A percentile compares a stretch with the other conserved stretches of the same genome.
Conservation (phyloP, 2,113 vertebrate species). For the Isichthys henryi region DNA sequence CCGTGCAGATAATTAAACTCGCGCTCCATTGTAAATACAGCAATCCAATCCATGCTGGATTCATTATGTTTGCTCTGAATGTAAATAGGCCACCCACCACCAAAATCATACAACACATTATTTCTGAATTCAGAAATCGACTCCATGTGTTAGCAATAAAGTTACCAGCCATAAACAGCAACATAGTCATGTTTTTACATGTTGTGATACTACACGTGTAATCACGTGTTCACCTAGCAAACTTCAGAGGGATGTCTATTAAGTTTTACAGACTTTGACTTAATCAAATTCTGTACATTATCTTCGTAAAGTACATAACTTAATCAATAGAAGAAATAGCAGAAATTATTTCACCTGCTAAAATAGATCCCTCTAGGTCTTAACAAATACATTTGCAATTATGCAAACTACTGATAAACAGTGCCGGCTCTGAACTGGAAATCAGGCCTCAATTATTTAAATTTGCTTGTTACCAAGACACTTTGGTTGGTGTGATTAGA, state of each 20-base stretch:
- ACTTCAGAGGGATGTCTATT: background rate
- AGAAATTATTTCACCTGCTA: background rate
- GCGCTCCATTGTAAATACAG: background rate
- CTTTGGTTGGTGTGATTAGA: background rate
- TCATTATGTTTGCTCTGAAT: background rate
- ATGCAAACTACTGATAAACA: background rate
- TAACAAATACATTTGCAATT: background rate
- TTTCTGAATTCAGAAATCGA: background rate
- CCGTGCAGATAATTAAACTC: conserved; percentile 4
- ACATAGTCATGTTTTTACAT: background rate
- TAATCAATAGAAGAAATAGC: background rate
- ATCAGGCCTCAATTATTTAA: background rate
- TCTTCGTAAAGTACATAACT: background rate
- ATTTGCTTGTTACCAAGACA: background rate
- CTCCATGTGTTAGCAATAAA: background rate
- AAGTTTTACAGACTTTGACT: background rate
- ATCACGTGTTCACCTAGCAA: background rate
- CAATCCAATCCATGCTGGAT: background rate
- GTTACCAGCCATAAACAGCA: background rate
- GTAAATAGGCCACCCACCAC: background rate
- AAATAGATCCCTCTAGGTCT: background rate
- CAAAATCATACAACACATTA: conserved; percentile 4
- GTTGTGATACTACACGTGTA: background rate
- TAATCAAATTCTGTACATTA: background rate
- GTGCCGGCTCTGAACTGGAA: background rate